Conservation (phyloP, 2,888 invertebrate species). For the Drosophila yooni region DNA sequence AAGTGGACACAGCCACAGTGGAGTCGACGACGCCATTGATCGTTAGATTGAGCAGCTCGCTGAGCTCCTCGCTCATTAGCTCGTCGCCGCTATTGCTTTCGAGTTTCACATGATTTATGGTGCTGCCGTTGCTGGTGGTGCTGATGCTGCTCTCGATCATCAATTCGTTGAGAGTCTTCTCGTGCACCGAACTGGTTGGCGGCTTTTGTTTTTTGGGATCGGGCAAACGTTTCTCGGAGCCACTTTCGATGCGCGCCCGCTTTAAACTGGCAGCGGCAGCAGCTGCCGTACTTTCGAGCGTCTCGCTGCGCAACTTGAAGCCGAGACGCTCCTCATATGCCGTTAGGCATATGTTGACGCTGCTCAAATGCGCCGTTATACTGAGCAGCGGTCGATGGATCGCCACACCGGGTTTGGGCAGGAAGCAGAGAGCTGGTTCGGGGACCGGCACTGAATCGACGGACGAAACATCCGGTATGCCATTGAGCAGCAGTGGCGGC, state of each 20-base stretch:
- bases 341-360: constrained; percentile 91
- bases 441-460: constrained; percentile 9
- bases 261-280: constrained; percentile 65
- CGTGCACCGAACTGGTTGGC: constrained; percentile 38
- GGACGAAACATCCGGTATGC: neutral
- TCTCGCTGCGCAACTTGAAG: constrained; percentile 86
- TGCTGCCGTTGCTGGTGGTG: neutral
- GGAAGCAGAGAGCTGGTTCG: constrained; percentile 83
- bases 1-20: neutral
- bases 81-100: constrained; percentile 72
- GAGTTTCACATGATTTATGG: constrained; percentile 17
- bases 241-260: constrained; percentile 87
- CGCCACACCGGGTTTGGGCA: constrained; percentile 87
- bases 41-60: constrained; percentile 63
- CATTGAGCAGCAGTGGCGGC: constrained; percentile 25
- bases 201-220: constrained; percentile 86
- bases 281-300: constrained; percentile 76
- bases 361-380: constrained; percentile 91
- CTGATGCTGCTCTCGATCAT: neutral
- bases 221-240: constrained; percentile 86
- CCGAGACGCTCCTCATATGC: constrained; percentile 91
- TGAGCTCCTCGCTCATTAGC: constrained; percentile 75
- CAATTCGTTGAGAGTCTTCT: constrained; percentile 54
- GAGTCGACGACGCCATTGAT: constrained; percentile 12
- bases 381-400: constrained; percentile 90